phyloP scores from a whole-genome alignment of 2,888 invertebrate species.

The Ptychoptera albimana region DNA sequence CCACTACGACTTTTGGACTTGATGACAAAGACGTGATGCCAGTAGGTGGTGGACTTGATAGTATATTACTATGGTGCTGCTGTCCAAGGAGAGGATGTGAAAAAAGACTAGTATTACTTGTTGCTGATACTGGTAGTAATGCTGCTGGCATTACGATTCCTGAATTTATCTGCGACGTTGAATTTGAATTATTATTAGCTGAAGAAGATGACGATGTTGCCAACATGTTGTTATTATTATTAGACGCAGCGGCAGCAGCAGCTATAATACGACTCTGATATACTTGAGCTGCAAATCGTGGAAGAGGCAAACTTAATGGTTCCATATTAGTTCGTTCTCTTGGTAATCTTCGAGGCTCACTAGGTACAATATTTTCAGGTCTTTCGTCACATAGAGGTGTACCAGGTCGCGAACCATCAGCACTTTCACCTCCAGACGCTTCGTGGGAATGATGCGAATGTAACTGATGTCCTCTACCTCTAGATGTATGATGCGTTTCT shows the following conservation, averaged over 20 bases:
- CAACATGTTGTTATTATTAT: constrained; percentile 8
- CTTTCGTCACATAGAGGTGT: constrained; percentile 72
- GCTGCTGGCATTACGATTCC: constrained; percentile 9
- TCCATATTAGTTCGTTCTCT: constrained; percentile 36
- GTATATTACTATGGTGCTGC: constrained; percentile 18
- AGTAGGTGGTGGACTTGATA: constrained; percentile 15
- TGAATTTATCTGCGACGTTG: constrained; percentile 7
- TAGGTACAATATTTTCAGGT: constrained; percentile 53
- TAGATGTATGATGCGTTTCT: constrained; percentile 27
- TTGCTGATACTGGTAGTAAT: constrained; percentile 5
- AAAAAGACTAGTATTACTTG: constrained; percentile 10
- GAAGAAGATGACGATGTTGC: constrained; percentile 3
- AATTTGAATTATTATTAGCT: constrained; percentile 9
- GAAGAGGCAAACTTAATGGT: constrained; percentile 71
- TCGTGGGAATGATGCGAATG: constrained; percentile 36
- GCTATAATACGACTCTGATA: constrained; percentile 24
- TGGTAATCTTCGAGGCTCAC: constrained; percentile 57
- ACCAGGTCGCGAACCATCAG: constrained; percentile 63
- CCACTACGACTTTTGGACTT: neutral
- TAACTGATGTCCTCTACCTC: constrained; percentile 35
- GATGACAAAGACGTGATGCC: no score
- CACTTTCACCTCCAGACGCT: constrained; percentile 41
- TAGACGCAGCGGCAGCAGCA: constrained; percentile 8
- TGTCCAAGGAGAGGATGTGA: constrained; percentile 17
- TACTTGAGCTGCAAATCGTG: constrained; percentile 69